phyloP scores from a whole-genome alignment of 2,888 invertebrate species.

The Platycheirus albimanus region DNA sequence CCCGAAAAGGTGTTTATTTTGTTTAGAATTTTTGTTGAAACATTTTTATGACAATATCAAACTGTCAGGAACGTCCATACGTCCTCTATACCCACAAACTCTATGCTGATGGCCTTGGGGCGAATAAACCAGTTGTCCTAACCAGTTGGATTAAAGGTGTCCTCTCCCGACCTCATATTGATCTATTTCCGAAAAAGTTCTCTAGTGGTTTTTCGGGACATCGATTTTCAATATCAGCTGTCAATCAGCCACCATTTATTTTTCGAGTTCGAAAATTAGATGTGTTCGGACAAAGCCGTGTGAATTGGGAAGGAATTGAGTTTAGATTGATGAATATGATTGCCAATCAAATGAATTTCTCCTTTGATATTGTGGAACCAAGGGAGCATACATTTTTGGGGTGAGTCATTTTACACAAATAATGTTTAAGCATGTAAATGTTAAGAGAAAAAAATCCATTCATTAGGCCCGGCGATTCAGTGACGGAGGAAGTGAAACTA shows the following conservation, averaged over 20 bases:
- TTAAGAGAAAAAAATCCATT: too few species aligned
- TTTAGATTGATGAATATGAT: constrained; percentile 86
- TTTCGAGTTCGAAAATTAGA: constrained; percentile 83
- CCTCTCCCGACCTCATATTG: constrained; percentile 85
- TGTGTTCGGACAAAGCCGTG: constrained; percentile 76
- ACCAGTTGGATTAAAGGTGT: constrained; percentile 88
- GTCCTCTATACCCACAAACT: constrained; percentile 90
- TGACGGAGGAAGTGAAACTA: constrained; percentile 84
- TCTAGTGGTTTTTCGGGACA: constrained; percentile 88
- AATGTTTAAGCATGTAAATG: too few species aligned
- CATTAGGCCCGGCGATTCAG: constrained; percentile 86
- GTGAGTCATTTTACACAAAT: constrained; percentile 12
- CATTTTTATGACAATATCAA: too few species aligned
- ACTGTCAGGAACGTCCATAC: constrained; percentile 86
- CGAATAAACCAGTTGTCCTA: constrained; percentile 86
- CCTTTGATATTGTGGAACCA: constrained; percentile 87
- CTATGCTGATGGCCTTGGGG: constrained; percentile 89
- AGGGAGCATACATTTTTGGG: constrained; percentile 77
- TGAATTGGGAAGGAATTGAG: constrained; percentile 88
- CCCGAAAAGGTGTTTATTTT: constrained; percentile 81
- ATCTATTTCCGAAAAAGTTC: constrained; percentile 89
- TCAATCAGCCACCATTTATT: constrained; percentile 89
- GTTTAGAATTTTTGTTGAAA: too few species aligned
- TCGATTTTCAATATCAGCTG: constrained; percentile 87
- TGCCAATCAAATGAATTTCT: constrained; percentile 87